Evolutionary conservation across 2,888 invertebrate species (phyloP), one percentile per base, ranked within the genome.

Genomic region (Aethes cnicana): DNA sequence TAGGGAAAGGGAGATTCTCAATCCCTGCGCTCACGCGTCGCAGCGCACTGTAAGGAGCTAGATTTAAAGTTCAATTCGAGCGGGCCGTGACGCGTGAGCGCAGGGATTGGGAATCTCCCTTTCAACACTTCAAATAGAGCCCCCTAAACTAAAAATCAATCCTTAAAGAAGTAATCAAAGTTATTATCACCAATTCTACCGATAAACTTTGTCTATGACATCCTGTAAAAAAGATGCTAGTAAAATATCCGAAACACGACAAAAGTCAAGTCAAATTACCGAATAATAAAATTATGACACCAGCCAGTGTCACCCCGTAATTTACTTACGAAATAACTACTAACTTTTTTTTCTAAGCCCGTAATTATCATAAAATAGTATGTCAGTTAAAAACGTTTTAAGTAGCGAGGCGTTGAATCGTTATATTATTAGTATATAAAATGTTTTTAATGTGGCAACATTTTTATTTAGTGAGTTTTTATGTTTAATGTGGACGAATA

Each of bases 301-400:
- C 50, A 43, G 52, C 60, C 58, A 54, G 57, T 53, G 50, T 63
- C 54, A 47, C 56, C 56, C 65, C 47, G 53, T 47, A 68, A 63
- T 68, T 69, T 64, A 56, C 56, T 64, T 69, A 70, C 49, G 59
- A 56, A 66, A 64, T 63, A 62, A 60, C 54, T 54, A 46, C 21
- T 42, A 55, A 57, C 58, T 61, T 62, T 64, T 60, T 54, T 55
- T 42, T 52, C 42, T 55, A 26, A 18, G 47, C 30, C 37, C 47
- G 56, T 56, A 32, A 52, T 56, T 57, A 56, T 36, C 64, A 58
- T 64, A 64, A 57, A 57, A 64, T 65, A 72, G 65, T 63, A 61
- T 17, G 52, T 42, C 39, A 28, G 36, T 36, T 47, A 47, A 46
- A 43, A 36, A 41, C 30, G 23, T 36, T 12, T 39, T 28, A 18